phyloP scores from a whole-genome alignment of 1,140 invertebrate species.

The Oryzaephilus surinamensis region DNA sequence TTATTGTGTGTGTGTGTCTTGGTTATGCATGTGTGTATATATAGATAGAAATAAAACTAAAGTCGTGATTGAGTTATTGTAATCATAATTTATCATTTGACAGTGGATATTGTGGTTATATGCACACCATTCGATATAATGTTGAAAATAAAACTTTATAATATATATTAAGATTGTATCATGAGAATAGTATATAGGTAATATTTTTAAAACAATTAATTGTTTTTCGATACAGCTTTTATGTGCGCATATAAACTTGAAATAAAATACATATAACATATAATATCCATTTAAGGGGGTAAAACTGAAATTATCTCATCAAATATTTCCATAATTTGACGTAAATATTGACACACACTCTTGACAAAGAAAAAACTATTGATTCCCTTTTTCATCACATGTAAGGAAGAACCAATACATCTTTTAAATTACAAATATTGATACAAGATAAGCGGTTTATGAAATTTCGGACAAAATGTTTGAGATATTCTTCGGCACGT shows the following conservation, averaged over 20 bases:
- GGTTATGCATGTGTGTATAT: slow-evolving; percentile 1
- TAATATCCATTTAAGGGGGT: no score
- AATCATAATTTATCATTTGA: slow-evolving; percentile 32
- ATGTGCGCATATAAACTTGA: no score
- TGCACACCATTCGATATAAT: no score
- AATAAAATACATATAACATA: no score
- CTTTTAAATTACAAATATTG: slow-evolving; percentile 36
- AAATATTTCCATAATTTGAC: slow-evolving; percentile 7
- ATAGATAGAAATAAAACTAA: slow-evolving; percentile 20
- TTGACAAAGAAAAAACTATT: slow-evolving; percentile 7
- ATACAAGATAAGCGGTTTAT: slow-evolving; percentile 35
- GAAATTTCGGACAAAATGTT: slow-evolving; percentile 34
- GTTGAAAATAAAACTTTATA: no score
- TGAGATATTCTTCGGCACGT: slow-evolving; percentile 33
- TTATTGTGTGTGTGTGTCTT: neutral
- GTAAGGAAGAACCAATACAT: slow-evolving; percentile 21
- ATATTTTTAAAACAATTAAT: no score
- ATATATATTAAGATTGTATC: no score
- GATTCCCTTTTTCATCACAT: slow-evolving; percentile 8
- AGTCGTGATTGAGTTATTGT: slow-evolving; percentile 38
- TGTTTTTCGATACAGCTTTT: no score
- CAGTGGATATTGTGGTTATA: slow-evolving; percentile 10
- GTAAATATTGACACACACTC: slow-evolving; percentile 10
- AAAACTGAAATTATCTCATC: no score
- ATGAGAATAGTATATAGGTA: no score